Percentiles rank a stretch among this genome's conserved stretches.
phyloP scores from a whole-genome alignment of 2,113 vertebrate species.

The Zosterops borbonicus region DNA sequence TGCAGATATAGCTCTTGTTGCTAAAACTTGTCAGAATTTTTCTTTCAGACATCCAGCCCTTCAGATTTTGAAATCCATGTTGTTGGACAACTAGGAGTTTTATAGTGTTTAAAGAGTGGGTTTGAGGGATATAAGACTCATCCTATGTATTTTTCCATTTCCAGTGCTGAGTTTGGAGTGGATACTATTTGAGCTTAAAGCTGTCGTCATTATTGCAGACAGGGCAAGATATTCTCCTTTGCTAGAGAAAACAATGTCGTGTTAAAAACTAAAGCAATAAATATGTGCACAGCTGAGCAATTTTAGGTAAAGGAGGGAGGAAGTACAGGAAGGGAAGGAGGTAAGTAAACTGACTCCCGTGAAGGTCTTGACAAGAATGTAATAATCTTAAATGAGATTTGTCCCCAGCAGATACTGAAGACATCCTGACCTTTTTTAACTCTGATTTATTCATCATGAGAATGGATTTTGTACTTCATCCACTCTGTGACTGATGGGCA shows the following conservation, averaged over 20 bases:
- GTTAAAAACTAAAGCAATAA: neutral
- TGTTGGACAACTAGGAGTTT: neutral
- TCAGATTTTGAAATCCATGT: neutral
- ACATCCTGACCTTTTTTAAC: conserved; percentile 55
- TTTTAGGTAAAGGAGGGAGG: neutral
- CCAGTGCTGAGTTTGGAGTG: neutral
- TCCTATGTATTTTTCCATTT: neutral
- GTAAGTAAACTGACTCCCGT: conserved; percentile 6
- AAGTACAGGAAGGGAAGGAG: neutral
- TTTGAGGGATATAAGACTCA: neutral
- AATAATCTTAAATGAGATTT: conserved; percentile 50
- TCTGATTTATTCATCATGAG: conserved; percentile 49
- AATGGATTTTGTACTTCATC: conserved; percentile 48
- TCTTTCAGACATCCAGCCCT: neutral
- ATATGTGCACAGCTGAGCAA: neutral
- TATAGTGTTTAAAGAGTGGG: neutral
- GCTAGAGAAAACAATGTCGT: neutral
- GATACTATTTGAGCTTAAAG: neutral
- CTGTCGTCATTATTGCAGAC: neutral
- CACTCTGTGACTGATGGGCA: conserved; percentile 27
- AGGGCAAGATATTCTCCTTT: neutral
- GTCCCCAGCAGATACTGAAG: conserved; percentile 38
- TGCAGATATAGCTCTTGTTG: neutral
- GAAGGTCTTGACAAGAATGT: conserved; percentile 30
- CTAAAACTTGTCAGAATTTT: neutral